These are phyloP conservation scores for Otocyon megalotis DNA, from an alignment of 2,113 vertebrate species.

Conservation along the genomic window DNA sequence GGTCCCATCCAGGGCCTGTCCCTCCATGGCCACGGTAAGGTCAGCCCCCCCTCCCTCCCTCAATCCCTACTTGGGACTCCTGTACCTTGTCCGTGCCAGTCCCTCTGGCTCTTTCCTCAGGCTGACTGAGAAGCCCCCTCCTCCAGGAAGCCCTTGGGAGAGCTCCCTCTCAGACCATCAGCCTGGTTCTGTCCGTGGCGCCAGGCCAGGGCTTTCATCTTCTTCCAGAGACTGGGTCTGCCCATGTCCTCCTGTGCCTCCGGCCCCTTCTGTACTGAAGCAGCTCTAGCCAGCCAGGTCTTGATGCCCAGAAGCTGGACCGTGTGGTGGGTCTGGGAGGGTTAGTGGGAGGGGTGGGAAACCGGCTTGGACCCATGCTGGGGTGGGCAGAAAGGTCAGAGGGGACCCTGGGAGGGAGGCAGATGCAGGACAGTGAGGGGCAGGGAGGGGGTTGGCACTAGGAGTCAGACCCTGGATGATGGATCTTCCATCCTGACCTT, in stretches of 20 bases:
- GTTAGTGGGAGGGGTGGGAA: neutral
- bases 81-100: neutral
- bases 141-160: neutral
- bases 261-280: neutral
- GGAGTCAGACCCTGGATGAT: neutral
- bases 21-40: too few relatives aligned
- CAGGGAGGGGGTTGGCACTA: accelerated
- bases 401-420: neutral
- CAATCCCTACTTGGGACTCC: neutral
- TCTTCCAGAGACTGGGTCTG: neutral
- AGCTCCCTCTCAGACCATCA: neutral
- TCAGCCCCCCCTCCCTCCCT: too few relatives aligned
- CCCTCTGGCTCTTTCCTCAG: neutral
- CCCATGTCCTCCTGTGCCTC: neutral
- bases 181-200: too few relatives aligned
- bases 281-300: neutral
- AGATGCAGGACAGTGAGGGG: too few relatives aligned
- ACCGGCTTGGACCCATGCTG: neutral
- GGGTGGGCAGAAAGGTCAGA: neutral
- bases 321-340: neutral
- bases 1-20: neutral
- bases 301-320: neutral
- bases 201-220: neutral
- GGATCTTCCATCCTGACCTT: neutral
- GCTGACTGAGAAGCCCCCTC: neutral